Percentiles rank a stretch among this genome's conserved stretches.
phyloP scores from a whole-genome alignment of 2,113 vertebrate species.

The Scalopus aquaticus region DNA sequence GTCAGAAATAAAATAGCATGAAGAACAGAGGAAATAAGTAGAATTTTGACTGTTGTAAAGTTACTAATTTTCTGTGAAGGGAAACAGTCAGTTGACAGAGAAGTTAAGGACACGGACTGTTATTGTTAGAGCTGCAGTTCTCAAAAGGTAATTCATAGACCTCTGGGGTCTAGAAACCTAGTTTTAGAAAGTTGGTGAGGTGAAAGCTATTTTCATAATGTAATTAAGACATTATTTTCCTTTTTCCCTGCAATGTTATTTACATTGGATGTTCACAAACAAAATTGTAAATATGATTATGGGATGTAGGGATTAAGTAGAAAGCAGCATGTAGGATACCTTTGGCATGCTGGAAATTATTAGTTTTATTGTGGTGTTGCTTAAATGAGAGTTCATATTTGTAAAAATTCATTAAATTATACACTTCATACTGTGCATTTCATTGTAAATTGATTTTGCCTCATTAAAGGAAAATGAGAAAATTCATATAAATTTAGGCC shows the following conservation, averaged over 20 bases:
- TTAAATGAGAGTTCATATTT: not conserved
- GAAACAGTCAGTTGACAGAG: not conserved
- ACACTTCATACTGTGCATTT: not conserved
- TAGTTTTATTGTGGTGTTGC: not conserved
- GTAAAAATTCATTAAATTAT: not conserved
- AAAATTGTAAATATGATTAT: not conserved
- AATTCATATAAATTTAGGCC: not conserved
- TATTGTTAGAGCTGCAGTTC: not conserved
- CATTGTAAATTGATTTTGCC: not conserved
- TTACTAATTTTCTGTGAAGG: not conserved
- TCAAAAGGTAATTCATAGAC: not conserved
- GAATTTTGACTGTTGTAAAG: not conserved
- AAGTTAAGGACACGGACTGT: not conserved
- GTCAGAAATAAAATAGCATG: not conserved
- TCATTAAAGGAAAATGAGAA: not conserved
- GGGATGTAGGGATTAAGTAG: not conserved
- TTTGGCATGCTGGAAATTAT: not conserved
- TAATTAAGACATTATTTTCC: not conserved
- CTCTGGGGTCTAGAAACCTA: not conserved
- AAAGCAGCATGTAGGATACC: not conserved
- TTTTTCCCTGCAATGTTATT: not conserved
- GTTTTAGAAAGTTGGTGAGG: not conserved
- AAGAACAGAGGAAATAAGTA: not conserved
- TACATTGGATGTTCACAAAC: not conserved
- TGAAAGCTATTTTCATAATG: not conserved